Percentiles rank a stretch among this genome's conserved stretches.
These are phyloP conservation scores for Leucoraja ocellata DNA, from an alignment of 2,797 vertebrate species.

Conservation along the genomic window DNA sequence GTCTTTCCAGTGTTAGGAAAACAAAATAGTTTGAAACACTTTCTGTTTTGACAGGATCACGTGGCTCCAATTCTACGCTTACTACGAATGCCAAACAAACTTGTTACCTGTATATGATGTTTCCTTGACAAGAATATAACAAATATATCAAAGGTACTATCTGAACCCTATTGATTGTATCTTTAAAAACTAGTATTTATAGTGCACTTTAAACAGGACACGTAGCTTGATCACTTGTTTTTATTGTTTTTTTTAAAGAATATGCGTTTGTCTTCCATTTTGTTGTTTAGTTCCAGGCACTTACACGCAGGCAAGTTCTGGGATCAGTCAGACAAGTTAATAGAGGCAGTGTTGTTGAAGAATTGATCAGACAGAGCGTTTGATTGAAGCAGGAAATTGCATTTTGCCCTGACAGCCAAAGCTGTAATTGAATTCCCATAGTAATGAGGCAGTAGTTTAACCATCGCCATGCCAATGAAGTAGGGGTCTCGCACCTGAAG, in stretches of 20 bases:
- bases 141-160: constrained; percentile 53
- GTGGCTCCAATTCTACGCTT: constrained; percentile 50
- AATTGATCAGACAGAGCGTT: background rate
- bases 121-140: constrained; percentile 54
- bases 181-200: constrained; percentile 55
- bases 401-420: background rate
- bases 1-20: constrained; percentile 42
- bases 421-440: background rate
- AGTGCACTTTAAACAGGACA: constrained; percentile 53
- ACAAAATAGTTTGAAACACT: constrained; percentile 50
- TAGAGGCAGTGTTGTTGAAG: constrained; percentile 16
- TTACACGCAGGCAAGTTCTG: constrained; percentile 18
- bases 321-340: constrained; percentile 11
- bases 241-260: constrained; percentile 27
- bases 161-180: constrained; percentile 52
- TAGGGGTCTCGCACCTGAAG: background rate
- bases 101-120: constrained; percentile 43
- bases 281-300: constrained; percentile 25
- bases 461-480: background rate
- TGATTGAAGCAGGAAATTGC: constrained; percentile 20
- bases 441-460: constrained; percentile 4
- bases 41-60: constrained; percentile 47
- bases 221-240: constrained; percentile 35
- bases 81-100: constrained; percentile 53
- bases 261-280: constrained; percentile 34